Conservation (phyloP, 2,797 vertebrate species). For the Sebastes ruberrimus region DNA sequence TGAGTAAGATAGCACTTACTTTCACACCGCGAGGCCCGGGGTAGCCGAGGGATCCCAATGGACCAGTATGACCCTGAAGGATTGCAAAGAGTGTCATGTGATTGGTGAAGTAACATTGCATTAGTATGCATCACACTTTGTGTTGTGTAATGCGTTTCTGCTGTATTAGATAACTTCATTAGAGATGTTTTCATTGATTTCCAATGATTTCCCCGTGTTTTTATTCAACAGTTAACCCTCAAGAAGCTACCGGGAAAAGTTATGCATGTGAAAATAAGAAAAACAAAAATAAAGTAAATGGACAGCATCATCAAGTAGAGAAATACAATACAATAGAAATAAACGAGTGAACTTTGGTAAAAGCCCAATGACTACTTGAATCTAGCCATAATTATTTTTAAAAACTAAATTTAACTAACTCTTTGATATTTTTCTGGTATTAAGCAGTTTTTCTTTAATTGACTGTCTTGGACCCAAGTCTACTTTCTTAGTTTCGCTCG, state of each 20-base stretch:
- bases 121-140: neutral
- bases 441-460: neutral
- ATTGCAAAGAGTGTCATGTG: neutral
- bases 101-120: neutral
- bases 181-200: neutral
- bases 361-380: too few relatives aligned
- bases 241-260: neutral
- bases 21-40: constrained; percentile 97
- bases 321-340: neutral
- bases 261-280: neutral
- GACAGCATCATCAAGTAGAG: neutral
- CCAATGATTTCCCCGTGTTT: neutral
- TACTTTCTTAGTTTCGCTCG: too few relatives aligned
- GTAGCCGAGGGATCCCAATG: constrained; percentile 95
- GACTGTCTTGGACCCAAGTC: too few relatives aligned
- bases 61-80: constrained; percentile 89
- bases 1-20: constrained; percentile 78
- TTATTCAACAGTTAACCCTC: neutral
- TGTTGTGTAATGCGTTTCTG: neutral
- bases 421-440: neutral
- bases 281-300: neutral
- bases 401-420: neutral
- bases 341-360: too few relatives aligned
- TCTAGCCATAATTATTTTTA: neutral
- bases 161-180: neutral